Base-by-base conservation (phyloP, 2,797 vertebrate genomes). In the Remorina albescens region DNA sequence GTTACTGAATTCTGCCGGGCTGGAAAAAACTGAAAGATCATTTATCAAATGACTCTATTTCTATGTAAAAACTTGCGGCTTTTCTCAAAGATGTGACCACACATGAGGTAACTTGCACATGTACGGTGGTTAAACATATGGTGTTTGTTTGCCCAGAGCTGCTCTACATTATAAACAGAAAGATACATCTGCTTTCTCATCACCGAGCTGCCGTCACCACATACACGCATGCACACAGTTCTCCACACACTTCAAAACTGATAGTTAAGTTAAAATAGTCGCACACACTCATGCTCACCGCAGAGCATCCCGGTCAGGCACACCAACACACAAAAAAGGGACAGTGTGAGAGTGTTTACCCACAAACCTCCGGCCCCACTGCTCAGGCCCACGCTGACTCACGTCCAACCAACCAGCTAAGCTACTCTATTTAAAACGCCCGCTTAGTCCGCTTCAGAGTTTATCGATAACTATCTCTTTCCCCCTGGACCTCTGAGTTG, bases 191-290 rank as follows among this genome's bases (percentile, higher is more conserved):
- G 80, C 83, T 80, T 74, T 89, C 89, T 87, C 86, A 87, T 71
- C 68, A 80, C 74, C 26, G 60, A 59, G 30, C 61, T 69, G 5
- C 60, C 51, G 53, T 63, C 78, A 73, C 71, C 37, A 53, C 67
- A 75, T 61, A 67, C 26, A 80, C 72, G 74, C 79, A 86, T 9
- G 65, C 65, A 76, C 74, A 72, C 56, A 76, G 34, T 56, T 68
- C 67, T 71, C 80, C 82, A 74, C 83, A 87, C 81, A 82, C 84
- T 89, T 78, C 71, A 78, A 21, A 90, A 91, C 80, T 67, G 84
- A 88, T 91, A 78, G 87, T 92, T 92, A 89, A 89, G 88, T 86
- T 80, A 86, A 93, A 92, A 92, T 88, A 87, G 85, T 88, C 49
- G 41, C 82, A 76, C 83, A 79, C 79, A 85, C 78, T 82, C 73